Evolutionary conservation across 2,113 vertebrate genomes (phyloP), one percentile per base, ranked within the genome.

Genomic region (Picathartes gymnocephalus): DNA sequence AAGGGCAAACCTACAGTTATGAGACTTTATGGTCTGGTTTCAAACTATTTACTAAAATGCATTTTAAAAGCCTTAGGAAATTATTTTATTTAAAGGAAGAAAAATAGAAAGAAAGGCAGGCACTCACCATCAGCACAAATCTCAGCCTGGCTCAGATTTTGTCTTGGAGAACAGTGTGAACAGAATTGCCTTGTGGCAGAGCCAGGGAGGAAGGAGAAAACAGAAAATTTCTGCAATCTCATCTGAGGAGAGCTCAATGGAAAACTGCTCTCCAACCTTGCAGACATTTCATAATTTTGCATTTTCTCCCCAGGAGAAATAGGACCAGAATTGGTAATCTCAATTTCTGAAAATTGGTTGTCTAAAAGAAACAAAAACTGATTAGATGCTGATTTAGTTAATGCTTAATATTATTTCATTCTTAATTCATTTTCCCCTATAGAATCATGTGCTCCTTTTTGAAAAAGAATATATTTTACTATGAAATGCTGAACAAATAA

Each of bases 21-120:
- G 42, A 93, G 85, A 92, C 83, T 96, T 96, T 58, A 65, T 50
- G 72, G 82, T 88, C 81, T 96, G 66, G 44, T 94, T 96, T 84
- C 90, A 97, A 96, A 95, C 69, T 96, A 94, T 93, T 97, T 96
- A 92, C 92, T 94, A 91, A 95, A 96, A 89, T 73, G 51, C 86
- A 94, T 97, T 97, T 96, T 93, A 94, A 97, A 94, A 96, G 79
- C 48, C 71, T 88, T 92, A 92, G 81, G 92, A 95, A 96, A 95
- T 37, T 50, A 72, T 96, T 86, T 96, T 91, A 85, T 77, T 84
- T 92, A 65, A 81, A 81, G 64, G 77, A 70, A 71, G 54, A 48
- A 69, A 60, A 88, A 83, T 45, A 78, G 47, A 45, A 73, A 42
- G 18, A 91, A 86, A 93, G 17, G 18, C 53, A 89, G 66, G 33